Conservation (phyloP, 2,113 vertebrate species). For the Salvator merianae region DNA sequence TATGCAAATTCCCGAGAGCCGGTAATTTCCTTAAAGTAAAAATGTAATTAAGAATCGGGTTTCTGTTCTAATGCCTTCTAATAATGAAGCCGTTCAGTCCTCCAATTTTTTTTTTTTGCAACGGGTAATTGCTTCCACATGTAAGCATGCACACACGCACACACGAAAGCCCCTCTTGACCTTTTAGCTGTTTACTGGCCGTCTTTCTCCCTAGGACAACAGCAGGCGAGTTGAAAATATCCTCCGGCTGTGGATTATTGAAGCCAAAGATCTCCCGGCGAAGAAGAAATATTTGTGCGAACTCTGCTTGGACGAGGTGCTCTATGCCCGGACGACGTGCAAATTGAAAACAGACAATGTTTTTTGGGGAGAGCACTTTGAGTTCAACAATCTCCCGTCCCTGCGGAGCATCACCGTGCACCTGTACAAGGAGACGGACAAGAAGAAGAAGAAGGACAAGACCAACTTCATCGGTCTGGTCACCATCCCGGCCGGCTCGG, state of each 20-base stretch:
- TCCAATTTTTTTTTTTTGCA: slow-evolving; percentile 2
- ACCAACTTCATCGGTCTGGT: slow-evolving; percentile 95
- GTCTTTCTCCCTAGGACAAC: slow-evolving; percentile 84
- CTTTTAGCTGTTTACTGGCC: slow-evolving; percentile 19
- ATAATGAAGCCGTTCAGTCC: slow-evolving; percentile 54
- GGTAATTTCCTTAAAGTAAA: slow-evolving; percentile 67
- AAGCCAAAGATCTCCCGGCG: slow-evolving; percentile 96
- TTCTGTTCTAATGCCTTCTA: slow-evolving; percentile 55
- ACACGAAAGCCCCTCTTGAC: slow-evolving; percentile 22
- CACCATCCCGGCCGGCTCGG: slow-evolving; percentile 84
- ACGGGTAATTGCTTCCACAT: no score
- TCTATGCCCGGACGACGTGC: slow-evolving; percentile 98
- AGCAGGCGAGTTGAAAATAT: slow-evolving; percentile 94
- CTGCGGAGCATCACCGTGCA: slow-evolving; percentile 90
- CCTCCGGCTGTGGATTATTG: slow-evolving; percentile 96
- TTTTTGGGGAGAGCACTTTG: slow-evolving; percentile 99
- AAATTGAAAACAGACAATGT: slow-evolving; percentile 98
- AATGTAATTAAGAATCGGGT: slow-evolving; percentile 62
- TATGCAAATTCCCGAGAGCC: slow-evolving; percentile 67
- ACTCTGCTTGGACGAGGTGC: slow-evolving; percentile 92
- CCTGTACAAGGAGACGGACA: slow-evolving; percentile 97
- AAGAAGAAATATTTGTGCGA: slow-evolving; percentile 98
- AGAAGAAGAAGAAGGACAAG: slow-evolving; percentile 99
- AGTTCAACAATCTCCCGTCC: slow-evolving; percentile 94
- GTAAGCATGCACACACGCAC: background rate